These are phyloP conservation scores for Tupaia chinensis DNA, from an alignment of 2,113 vertebrate species.

Conservation along the genomic window DNA sequence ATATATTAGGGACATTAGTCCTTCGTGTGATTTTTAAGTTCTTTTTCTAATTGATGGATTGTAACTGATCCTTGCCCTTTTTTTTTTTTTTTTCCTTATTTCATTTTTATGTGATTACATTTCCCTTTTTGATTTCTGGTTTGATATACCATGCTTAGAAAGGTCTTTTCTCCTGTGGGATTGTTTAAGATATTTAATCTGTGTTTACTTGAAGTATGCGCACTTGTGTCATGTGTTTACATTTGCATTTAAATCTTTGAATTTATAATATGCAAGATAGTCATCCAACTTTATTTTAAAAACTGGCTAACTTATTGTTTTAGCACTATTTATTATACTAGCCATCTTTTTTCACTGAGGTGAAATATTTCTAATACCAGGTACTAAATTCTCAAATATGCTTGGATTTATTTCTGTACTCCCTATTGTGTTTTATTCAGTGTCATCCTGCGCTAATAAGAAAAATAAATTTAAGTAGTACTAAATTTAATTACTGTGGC, in stretches of 20 bases:
- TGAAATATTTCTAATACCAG: not conserved
- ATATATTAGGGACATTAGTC: not conserved
- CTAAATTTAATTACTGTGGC: conserved; percentile 18
- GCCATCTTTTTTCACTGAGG: not conserved
- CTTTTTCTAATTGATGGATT: not conserved
- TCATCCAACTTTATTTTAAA: not conserved
- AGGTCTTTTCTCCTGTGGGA: not conserved
- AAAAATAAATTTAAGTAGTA: conserved; percentile 42
- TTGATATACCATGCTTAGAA: not conserved
- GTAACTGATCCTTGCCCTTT: not conserved
- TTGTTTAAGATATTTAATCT: not conserved
- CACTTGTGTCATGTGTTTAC: not conserved
- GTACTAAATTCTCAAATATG: conserved; percentile 37
- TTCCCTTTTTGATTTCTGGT: conserved; percentile 31
- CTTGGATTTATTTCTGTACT: conserved; percentile 32
- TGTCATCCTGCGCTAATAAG: conserved; percentile 34
- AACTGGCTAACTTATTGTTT: conserved; percentile 5
- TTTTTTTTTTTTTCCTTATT: conserved; percentile 33
- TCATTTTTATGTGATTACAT: not conserved
- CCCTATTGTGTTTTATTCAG: conserved; percentile 40
- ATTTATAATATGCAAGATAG: not conserved
- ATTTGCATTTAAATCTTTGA: conserved; percentile 20
- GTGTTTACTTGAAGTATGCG: not conserved
- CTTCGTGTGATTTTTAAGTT: not conserved
- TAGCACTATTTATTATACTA: conserved; percentile 37